Base-by-base conservation (phyloP, 2,888 invertebrate species). In the Acanthosepion esculentum region DNA sequence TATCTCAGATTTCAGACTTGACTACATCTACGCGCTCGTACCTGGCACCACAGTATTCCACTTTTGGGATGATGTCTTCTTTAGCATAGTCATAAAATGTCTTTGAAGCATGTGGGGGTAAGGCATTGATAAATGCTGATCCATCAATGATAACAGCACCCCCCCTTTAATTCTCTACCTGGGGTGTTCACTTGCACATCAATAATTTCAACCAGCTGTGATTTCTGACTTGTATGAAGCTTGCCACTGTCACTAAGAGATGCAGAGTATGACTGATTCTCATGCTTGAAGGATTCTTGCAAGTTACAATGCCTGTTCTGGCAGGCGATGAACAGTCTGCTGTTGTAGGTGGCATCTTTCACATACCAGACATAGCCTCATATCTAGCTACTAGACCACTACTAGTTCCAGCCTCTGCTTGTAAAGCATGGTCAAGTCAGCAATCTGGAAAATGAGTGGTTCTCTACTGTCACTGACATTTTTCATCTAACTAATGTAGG, bases 131-230 rank as follows among this genome's bases (percentile, higher is more conserved):
- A 2, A 95, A 92, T 50, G 95, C 94, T 94, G 95, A 94, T 48
- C 95, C 95, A 95, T 95, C 95, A 59, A 95, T 95, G 92, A 95
- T 95, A 53, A 95, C 92, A 18, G 91, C 48, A 64, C 94, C 95
- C 91, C 91, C 92, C 78, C 64, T 94, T 91, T 95, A 95, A 94
- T 94, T 94, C 94, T 50, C 50, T 50, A 8, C 7, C 50, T 50
- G 7, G 50, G 20, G 91, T 23, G 23, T 53, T 91, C 94, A 94
- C 95, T 53, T 92, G n/a, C 29, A 78, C 78, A 59, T 94, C 18
- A 94, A 94, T 93, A 78, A 95, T 95, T 59, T 94, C 94, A 94
- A 92, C 94, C 93, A 95, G 94, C 93, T 95, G 95, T 50, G 93
- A 59, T 15, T 50, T 50, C 50, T 50, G 50, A 15, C 50, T 7